Evolutionary conservation across 2,113 vertebrate species (phyloP).

Genomic region (Pygoscelis antarcticus): DNA sequence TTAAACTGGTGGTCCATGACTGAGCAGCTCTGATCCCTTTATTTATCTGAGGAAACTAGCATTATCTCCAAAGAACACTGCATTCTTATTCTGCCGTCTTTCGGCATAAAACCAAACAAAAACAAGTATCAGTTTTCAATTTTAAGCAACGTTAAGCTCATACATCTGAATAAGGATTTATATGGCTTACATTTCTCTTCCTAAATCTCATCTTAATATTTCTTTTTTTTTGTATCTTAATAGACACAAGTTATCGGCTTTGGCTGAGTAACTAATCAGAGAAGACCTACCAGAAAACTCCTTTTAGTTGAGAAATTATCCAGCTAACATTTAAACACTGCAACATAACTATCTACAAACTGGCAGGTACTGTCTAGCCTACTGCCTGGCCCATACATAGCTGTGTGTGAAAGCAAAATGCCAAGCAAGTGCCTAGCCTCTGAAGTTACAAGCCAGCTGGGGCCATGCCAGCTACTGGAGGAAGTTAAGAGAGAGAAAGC

Average conservation of each 20-base stretch:
- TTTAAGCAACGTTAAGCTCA: slow-evolving; percentile 7
- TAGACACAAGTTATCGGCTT: not conserved
- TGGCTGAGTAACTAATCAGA: not conserved
- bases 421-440: not conserved
- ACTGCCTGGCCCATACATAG: not conserved
- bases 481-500: not conserved
- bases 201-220: not conserved
- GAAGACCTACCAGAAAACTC: not conserved
- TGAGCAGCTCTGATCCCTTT: not conserved
- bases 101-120: slow-evolving; percentile 25
- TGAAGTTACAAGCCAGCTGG: not conserved
- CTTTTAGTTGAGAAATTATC: not conserved
- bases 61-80: not conserved
- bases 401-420: not conserved
- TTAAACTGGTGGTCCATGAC: not conserved
- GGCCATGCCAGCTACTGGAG: not conserved
- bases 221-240: not conserved
- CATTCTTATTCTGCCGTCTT: not conserved
- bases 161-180: not conserved
- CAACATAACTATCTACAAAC: not conserved
- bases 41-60: not conserved
- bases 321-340: not conserved
- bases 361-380: not conserved
- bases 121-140: not conserved
- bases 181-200: not conserved